Percentiles rank a stretch among this genome's conserved stretches.
Conservation (phyloP, 2,113 vertebrate genomes). For the Tachycineta bicolor region DNA sequence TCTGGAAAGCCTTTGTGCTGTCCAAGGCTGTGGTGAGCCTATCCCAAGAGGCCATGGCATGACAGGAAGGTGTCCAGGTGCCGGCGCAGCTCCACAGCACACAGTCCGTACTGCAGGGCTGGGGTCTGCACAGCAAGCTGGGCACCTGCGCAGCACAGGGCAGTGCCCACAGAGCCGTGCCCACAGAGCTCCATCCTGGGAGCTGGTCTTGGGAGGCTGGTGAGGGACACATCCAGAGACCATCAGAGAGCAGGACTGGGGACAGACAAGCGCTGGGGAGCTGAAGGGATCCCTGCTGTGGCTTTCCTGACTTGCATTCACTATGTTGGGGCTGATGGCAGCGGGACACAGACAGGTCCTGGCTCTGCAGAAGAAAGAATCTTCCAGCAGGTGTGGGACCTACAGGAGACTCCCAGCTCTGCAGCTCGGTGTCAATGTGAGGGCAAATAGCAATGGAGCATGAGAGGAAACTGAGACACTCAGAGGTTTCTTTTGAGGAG, state of each 20-base stretch:
- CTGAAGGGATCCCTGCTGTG: background rate
- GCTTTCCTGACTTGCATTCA: background rate
- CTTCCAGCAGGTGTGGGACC: background rate
- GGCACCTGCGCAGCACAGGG: background rate
- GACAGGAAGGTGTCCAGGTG: background rate
- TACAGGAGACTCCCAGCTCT: background rate
- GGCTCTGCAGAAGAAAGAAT: background rate
- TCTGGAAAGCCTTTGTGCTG: background rate
- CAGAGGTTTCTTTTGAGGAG: background rate
- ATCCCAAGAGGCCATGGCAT: background rate
- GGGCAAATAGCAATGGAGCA: background rate
- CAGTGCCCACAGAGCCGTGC: background rate
- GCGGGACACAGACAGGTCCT: accelerated
- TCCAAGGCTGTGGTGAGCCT: accelerated
- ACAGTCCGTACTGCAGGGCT: accelerated
- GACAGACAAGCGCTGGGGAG: too few species aligned
- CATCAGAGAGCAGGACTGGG: background rate
- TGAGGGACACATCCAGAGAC: background rate
- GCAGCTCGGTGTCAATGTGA: background rate
- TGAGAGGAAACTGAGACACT: background rate
- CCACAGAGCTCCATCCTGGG: background rate
- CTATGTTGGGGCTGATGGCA: background rate
- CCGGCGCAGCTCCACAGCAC: accelerated
- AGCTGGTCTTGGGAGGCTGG: background rate
- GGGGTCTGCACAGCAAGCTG: background rate